Evolutionary conservation across 2,797 vertebrate species (phyloP).

Genomic region (Peromyscus attwateri): DNA sequence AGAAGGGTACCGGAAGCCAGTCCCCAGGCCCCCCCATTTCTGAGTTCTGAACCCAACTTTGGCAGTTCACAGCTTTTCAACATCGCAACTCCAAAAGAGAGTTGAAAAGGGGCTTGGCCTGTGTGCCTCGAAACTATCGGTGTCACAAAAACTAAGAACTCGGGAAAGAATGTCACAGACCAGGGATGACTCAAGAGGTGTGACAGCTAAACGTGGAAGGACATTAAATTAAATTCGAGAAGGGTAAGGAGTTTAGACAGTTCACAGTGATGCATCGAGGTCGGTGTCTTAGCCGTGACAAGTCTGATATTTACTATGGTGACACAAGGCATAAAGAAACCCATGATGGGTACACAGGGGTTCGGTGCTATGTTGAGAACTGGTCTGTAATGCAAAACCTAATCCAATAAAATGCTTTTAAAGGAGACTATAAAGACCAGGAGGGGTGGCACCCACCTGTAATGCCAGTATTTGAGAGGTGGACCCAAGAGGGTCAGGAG

Average conservation of each 20-base stretch:
- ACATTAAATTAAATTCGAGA: neutral
- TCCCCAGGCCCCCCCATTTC: neutral
- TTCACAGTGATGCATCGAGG: fast-evolving
- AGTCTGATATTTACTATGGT: fast-evolving
- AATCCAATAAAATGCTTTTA: neutral
- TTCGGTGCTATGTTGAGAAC: neutral
- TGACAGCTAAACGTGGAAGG: neutral
- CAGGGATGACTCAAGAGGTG: neutral
- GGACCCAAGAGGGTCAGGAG: neutral
- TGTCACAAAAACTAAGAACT: neutral
- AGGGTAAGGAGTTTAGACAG: neutral
- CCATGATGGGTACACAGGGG: fast-evolving
- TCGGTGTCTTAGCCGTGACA: neutral
- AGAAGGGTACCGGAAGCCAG: neutral
- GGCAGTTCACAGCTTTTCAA: neutral
- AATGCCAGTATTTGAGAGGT: neutral
- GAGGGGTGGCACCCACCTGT: neutral
- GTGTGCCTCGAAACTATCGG: neutral
- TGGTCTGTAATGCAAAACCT: neutral
- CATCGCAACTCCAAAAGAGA: neutral
- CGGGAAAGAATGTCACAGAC: neutral
- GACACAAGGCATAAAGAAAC: fast-evolving
- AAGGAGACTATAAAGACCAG: neutral
- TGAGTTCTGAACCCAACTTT: neutral
- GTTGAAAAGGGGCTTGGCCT: neutral